Evolutionary conservation across 2,797 vertebrate species (phyloP), one percentile per base, ranked within the genome.

Genomic region (Microchirus variegatus): DNA sequence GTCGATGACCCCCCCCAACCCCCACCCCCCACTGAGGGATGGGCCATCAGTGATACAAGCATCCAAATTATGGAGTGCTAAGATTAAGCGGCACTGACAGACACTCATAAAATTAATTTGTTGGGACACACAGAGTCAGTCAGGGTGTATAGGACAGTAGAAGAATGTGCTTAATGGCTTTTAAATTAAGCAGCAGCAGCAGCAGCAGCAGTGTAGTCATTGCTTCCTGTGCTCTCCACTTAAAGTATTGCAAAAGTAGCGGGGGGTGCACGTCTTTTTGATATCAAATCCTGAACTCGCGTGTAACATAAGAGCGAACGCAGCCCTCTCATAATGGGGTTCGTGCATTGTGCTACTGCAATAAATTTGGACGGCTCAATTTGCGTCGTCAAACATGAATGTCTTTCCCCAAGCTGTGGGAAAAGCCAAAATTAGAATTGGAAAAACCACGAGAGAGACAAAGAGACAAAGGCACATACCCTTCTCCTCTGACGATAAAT

Each of bases 41-140:
- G 73, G 59, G 38, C 77, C 77, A 73, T 74, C 66, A 71, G 63
- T 18, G 62, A 69, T 53, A 68, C 65, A 67, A 67, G 53, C 56
- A 42, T 70, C 65, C 69, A 83, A 78, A 82, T 85, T 80, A 81
- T 71, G 58, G 26, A 63, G 67, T 53, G 44, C 74, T 59, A 53
- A 77, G 69, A 78, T 72, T 76, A 79, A 85, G 53, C 60, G 62
- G 40, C 58, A 61, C 74, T 73, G 77, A 85, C 70, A 83, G 63
- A 69, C 48, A 70, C 69, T 82, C 73, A 64, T 63, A 63, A 64
- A 54, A 58, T 62, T 70, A 64, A 64, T 77, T 67, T 74, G 67
- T 59, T 38, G 51, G 53, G 22, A 82, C 68, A 48, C 41, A 19
- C 13, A 50, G 38, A 55, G 56, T 48, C 53, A 19, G 63, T 67